Conservation (phyloP, 2,888 invertebrate genomes). For the Meiosimyza platycephala region DNA sequence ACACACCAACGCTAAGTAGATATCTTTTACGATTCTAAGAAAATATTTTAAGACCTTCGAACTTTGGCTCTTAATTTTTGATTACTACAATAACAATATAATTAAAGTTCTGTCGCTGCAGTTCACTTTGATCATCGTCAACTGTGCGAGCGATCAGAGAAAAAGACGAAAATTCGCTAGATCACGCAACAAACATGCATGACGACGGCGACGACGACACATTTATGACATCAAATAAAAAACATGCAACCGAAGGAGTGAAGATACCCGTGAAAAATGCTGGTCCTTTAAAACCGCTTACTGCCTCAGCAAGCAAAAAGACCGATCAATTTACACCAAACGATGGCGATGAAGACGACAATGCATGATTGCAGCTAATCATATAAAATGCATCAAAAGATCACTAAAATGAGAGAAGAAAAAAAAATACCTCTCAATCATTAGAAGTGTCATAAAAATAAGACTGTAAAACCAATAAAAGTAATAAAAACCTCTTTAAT, state of each 20-base stretch:
- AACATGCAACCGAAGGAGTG: constrained; percentile 8
- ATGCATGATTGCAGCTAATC: not conserved
- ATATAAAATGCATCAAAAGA: not conserved
- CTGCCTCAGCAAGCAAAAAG: too few species aligned
- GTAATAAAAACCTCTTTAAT: constrained; percentile 37
- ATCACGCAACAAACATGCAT: constrained; percentile 33
- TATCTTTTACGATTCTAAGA: too few species aligned
- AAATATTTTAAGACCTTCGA: too few species aligned
- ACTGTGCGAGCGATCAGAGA: constrained; percentile 12
- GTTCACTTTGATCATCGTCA: constrained; percentile 27
- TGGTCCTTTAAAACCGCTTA: not conserved
- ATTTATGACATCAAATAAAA: constrained; percentile 47
- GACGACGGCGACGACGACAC: constrained; percentile 33
- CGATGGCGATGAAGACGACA: not conserved
- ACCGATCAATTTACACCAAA: constrained; percentile 13
- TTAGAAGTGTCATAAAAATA: constrained; percentile 50
- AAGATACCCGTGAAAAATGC: not conserved
- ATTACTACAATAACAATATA: too few species aligned
- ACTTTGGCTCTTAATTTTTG: too few species aligned
- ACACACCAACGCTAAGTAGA: too few species aligned
- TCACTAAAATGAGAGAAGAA: not conserved
- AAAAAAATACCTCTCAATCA: constrained; percentile 40
- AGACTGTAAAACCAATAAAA: constrained; percentile 24
- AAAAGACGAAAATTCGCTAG: constrained; percentile 18
- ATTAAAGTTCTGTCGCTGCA: not conserved